Base-by-base conservation (phyloP, 2,797 vertebrate genomes). In the Knipowitschia caucasica region DNA sequence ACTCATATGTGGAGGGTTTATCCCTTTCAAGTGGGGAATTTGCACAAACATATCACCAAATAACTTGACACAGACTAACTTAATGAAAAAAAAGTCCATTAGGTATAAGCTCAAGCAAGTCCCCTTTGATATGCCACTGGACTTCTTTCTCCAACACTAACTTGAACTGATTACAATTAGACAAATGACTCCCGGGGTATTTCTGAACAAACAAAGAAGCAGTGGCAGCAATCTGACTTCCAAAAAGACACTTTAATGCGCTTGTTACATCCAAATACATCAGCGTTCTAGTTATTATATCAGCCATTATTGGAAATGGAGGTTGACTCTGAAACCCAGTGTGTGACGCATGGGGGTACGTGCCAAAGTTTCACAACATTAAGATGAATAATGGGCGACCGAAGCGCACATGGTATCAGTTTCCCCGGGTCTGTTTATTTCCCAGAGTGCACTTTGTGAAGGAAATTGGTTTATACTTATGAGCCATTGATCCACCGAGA, bases 381-480 rank as follows among this genome's bases (percentile, higher is more conserved):
- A 75, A 70, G 75, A 70, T 76, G 63, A 83, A 62, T 75, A 82
- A 81, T 67, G 73, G 52, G 29, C 59, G 53, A 60, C 45, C 24
- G 49, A 63, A 67, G 66, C 56, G 62, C 61, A 45, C 56, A 59
- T 46, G 25, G 71, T 73, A 50, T 78, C 70, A 60, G 64, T 58
- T 57, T 78, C 71, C 73, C 17, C 40, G 35, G 71, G 73, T 65
- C 74, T 77, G 62, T 81, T 85, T 82, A 84, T 86, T 84, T 85
- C 82, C 85, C 84, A 78, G 73, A 77, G 71, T 75, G 77, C 81
- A 62, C 73, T 85, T 86, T 86, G 80, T 81, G 79, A 80, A 83
- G 82, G 78, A 87, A 89, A 88, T 83, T 81, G 81, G 78, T 84
- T 88, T 86, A 80, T 85, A 86, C 80, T 85, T 85, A 89, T 87